Conservation (phyloP, 2,888 invertebrate species). For the Phyllotreta striolata region DNA sequence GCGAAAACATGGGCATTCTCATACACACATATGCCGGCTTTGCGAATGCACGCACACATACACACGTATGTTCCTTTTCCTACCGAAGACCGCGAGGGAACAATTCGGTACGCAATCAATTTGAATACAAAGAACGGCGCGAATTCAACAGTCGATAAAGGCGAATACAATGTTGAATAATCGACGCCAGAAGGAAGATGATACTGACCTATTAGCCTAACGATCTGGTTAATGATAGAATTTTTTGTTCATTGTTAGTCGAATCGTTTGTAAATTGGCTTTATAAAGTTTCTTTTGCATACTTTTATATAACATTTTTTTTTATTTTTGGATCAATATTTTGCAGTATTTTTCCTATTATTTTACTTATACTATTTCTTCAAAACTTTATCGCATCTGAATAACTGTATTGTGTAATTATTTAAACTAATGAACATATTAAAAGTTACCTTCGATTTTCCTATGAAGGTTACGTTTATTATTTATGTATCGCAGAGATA, state of each 20-base stretch:
- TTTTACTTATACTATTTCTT: no score
- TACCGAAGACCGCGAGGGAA: background rate
- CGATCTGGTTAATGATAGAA: conserved; percentile 11
- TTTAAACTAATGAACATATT: conserved; percentile 11
- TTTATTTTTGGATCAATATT: no score
- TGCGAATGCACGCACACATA: no score
- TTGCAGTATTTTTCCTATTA: no score
- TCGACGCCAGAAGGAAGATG: conserved; percentile 10
- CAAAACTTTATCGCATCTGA: no score
- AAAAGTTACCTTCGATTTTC: conserved; percentile 16
- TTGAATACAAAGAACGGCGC: conserved; percentile 56
- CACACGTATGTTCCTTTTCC: no score
- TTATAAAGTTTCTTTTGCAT: no score
- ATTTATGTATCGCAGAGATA: conserved; percentile 6
- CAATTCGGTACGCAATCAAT: conserved; percentile 53
- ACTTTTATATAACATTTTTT: no score
- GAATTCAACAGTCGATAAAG: conserved; percentile 36
- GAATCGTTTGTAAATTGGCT: no score
- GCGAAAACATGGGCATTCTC: conserved; percentile 59
- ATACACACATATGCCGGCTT: conserved; percentile 41
- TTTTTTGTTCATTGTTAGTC: background rate
- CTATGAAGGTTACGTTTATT: conserved; percentile 12
- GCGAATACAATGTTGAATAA: conserved; percentile 24
- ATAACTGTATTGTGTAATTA: background rate
- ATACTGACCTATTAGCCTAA: conserved; percentile 14